Evolutionary conservation across 2,888 invertebrate genomes (phyloP).

Genomic region (Volucella inanis): DNA sequence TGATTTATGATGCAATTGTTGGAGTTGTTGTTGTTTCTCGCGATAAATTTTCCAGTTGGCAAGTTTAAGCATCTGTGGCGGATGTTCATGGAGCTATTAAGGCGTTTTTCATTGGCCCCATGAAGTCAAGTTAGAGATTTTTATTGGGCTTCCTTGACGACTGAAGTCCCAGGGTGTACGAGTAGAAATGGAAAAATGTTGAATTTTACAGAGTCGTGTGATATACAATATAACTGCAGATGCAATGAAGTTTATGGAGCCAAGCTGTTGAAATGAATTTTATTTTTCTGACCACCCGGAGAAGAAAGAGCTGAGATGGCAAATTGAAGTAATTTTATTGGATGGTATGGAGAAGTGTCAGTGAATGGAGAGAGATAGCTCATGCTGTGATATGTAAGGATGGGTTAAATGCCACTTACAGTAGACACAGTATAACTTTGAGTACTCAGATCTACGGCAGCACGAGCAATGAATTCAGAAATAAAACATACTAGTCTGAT

Average conservation of each 20-base stretch:
- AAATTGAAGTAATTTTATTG: no score
- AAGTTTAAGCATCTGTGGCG: slow-evolving; percentile 48
- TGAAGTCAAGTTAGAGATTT: slow-evolving; percentile 25
- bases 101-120: slow-evolving; percentile 35
- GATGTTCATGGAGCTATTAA: slow-evolving; percentile 47
- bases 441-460: no score
- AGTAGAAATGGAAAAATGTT: neutral
- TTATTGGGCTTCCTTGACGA: slow-evolving; percentile 35
- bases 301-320: no score
- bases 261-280: no score
- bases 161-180: neutral
- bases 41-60: slow-evolving; percentile 54
- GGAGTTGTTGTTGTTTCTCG: slow-evolving; percentile 34
- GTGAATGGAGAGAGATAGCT: no score
- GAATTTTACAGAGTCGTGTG: slow-evolving; percentile 4
- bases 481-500: no score
- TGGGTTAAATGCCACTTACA: no score
- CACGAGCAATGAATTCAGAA: no score
- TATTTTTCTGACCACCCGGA: no score
- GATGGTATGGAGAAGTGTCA: no score
- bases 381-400: no score
- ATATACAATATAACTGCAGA: neutral
- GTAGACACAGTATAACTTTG: no score
- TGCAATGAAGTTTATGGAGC: neutral
- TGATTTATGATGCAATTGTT: slow-evolving; percentile 67